These are phyloP conservation scores for Bembecia ichneumoniformis DNA, from an alignment of 2,888 invertebrate species.

Conservation along the genomic window DNA sequence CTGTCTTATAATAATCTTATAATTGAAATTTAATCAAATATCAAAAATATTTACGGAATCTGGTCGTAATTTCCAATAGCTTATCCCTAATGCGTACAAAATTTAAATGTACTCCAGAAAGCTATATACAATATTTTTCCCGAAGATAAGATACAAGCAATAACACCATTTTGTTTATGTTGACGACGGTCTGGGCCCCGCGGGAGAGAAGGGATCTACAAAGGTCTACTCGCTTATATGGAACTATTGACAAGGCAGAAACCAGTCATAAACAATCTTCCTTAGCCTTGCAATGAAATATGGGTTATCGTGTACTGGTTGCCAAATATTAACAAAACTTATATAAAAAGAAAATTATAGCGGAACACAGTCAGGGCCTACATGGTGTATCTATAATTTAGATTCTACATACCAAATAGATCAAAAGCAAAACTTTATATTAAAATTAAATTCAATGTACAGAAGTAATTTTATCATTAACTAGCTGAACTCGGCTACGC, in stretches of 20 bases:
- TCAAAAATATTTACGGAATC: no score
- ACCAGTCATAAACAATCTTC: slow-evolving; percentile 23
- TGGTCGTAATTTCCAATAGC: no score
- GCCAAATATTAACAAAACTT: slow-evolving; percentile 9
- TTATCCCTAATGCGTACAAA: slow-evolving; percentile 7
- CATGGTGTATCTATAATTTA: no score
- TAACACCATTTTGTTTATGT: slow-evolving; percentile 64
- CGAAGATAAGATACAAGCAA: slow-evolving; percentile 58
- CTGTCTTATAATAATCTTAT: no score
- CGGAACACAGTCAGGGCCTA: no score
- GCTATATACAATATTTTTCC: slow-evolving; percentile 41
- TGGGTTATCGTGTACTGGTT: slow-evolving; percentile 8
- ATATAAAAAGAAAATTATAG: no score
- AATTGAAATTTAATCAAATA: no score
- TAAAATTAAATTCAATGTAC: no score
- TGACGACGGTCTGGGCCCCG: slow-evolving; percentile 47
- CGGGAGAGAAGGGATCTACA: slow-evolving; percentile 21
- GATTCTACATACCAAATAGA: no score
- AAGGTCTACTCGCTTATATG: slow-evolving; percentile 29
- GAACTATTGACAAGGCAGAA: slow-evolving; percentile 31
- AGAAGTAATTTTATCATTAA: no score
- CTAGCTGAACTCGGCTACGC: no score
- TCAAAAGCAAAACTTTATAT: no score
- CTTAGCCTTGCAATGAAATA: slow-evolving; percentile 8
- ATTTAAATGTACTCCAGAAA: slow-evolving; percentile 10